phyloP scores from a whole-genome alignment of 2,113 vertebrate genomes.

The Anguilla japonica region DNA sequence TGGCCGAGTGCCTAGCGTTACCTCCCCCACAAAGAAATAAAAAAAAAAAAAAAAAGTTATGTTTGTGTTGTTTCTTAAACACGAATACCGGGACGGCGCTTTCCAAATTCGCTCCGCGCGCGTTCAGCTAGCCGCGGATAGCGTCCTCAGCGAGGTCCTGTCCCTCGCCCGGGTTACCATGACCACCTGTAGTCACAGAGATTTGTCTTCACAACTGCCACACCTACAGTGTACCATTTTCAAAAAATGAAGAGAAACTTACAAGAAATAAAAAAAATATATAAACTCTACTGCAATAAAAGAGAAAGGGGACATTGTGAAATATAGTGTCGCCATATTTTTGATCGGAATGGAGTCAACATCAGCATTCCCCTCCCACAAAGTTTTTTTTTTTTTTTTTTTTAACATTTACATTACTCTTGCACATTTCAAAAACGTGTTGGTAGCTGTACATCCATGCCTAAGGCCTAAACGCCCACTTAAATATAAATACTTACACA shows the following conservation, averaged over 20 bases:
- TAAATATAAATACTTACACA: conserved; percentile 14
- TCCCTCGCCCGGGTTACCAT: neutral
- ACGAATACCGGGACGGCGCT: neutral
- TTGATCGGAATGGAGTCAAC: conserved; percentile 8
- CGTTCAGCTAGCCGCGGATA: neutral
- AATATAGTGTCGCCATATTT: neutral
- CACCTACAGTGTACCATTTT: neutral
- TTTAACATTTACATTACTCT: conserved; percentile 13
- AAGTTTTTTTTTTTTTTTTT: neutral
- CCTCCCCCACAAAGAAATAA: neutral
- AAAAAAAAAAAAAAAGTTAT: neutral
- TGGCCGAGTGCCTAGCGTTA: neutral
- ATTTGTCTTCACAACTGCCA: neutral
- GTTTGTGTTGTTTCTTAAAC: neutral
- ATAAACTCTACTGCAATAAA: conserved; percentile 1
- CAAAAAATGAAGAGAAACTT: neutral
- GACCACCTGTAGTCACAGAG: neutral
- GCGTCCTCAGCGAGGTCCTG: neutral
- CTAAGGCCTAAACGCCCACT: neutral
- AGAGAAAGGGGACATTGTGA: conserved; percentile 1
- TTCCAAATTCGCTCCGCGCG: neutral
- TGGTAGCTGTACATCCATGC: conserved; percentile 23
- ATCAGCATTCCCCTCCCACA: neutral
- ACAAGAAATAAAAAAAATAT: neutral
- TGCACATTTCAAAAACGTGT: neutral